A percentile compares a stretch with the other conserved stretches of the same genome.
Conservation (phyloP, 2,888 invertebrate genomes). For the Thymelicus acteon region DNA sequence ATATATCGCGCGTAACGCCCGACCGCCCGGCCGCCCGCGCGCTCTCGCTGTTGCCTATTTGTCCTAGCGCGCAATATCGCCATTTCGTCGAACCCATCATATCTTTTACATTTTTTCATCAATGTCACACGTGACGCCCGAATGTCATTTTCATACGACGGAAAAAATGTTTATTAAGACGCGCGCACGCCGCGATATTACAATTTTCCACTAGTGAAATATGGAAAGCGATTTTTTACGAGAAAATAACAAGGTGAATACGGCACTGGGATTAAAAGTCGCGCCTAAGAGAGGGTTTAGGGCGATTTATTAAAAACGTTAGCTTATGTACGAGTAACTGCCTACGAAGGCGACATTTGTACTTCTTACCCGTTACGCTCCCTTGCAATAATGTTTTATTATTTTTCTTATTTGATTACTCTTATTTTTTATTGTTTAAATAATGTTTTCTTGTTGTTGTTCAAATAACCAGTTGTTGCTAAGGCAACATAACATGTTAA, state of each 20-base stretch:
- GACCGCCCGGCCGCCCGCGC: background rate
- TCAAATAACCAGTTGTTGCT: background rate
- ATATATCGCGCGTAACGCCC: background rate
- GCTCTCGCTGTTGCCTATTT: slow-evolving; percentile 5
- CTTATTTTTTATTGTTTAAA: slow-evolving; percentile 45
- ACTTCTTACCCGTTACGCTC: slow-evolving; percentile 32
- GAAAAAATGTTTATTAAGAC: slow-evolving; percentile 84
- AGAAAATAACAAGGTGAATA: slow-evolving; percentile 81
- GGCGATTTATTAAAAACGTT: slow-evolving; percentile 52
- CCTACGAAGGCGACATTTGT: slow-evolving; percentile 32
- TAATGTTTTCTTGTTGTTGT: slow-evolving; percentile 39
- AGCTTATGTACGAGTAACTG: slow-evolving; percentile 31
- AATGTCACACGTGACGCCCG: slow-evolving; percentile 84
- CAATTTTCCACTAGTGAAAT: slow-evolving; percentile 83
- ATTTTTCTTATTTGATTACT: slow-evolving; percentile 43
- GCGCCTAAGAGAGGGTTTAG: slow-evolving; percentile 65
- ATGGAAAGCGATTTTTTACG: slow-evolving; percentile 84
- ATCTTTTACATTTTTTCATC: slow-evolving; percentile 85
- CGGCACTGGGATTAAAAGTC: slow-evolving; percentile 71
- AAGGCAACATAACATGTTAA: too few species aligned
- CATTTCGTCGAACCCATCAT: slow-evolving; percentile 70
- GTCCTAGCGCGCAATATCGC: slow-evolving; percentile 41
- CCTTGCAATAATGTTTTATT: slow-evolving; percentile 34
- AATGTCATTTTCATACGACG: slow-evolving; percentile 82
- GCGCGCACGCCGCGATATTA: slow-evolving; percentile 75